These are phyloP conservation scores for Cryptus viduatorius DNA, from an alignment of 2,888 invertebrate genomes.

Conservation along the genomic window DNA sequence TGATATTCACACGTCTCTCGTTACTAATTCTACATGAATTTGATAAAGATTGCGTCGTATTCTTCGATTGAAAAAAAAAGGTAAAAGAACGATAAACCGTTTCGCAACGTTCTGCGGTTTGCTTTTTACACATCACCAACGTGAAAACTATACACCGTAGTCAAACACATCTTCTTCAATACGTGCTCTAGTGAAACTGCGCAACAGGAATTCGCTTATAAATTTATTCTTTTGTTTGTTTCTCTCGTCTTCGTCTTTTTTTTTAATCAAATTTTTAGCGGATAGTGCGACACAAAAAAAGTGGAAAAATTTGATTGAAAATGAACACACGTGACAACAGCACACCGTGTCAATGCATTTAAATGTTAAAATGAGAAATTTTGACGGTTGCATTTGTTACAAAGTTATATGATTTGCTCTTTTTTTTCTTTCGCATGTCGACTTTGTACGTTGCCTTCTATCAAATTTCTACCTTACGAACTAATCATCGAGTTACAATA, in stretches of 20 bases:
- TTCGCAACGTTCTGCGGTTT: constrained; percentile 51
- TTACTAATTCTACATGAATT: constrained; percentile 40
- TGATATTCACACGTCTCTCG: constrained; percentile 38
- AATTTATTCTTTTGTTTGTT: constrained; percentile 5
- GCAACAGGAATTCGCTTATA: constrained; percentile 76
- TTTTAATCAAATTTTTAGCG: neutral
- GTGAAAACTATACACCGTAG: constrained; percentile 73
- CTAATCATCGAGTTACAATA: constrained; percentile 76
- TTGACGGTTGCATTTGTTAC: constrained; percentile 54
- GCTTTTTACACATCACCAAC: constrained; percentile 69
- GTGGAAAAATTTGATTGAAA: constrained; percentile 9
- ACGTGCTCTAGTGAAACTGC: constrained; percentile 75
- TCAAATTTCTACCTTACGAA: constrained; percentile 74
- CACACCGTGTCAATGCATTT: constrained; percentile 14
- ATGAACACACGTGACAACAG: neutral
- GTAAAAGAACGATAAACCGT: neutral
- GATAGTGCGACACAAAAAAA: constrained; percentile 37
- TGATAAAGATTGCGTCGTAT: constrained; percentile 22
- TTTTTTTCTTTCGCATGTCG: constrained; percentile 18
- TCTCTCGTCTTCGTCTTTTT: constrained; percentile 9
- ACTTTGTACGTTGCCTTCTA: constrained; percentile 63
- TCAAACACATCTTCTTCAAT: constrained; percentile 76
- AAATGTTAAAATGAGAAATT: constrained; percentile 44
- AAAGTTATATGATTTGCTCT: constrained; percentile 35
- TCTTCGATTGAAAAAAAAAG: neutral